phyloP scores from a whole-genome alignment of 2,888 invertebrate species.

The Drosophila lutescens region DNA sequence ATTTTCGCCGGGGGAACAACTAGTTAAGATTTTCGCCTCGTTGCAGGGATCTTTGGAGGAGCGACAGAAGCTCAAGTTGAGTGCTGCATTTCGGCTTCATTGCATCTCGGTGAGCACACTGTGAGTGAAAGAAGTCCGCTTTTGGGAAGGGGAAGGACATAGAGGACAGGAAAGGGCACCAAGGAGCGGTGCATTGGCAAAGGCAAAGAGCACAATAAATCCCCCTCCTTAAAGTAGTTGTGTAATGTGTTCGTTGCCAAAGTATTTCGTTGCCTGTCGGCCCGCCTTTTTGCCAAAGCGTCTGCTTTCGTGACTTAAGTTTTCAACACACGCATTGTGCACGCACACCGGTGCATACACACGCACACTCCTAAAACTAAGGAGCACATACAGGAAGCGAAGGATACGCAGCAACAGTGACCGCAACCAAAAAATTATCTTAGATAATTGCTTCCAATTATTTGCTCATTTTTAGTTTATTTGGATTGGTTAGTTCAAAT shows the following conservation, averaged over 20 bases:
- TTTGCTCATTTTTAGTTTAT: too few species aligned
- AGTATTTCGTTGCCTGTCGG: slow-evolving; percentile 43
- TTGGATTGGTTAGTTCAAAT: too few species aligned
- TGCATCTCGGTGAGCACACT: slow-evolving; percentile 50
- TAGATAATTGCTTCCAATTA: background rate
- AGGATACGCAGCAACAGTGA: slow-evolving; percentile 1
- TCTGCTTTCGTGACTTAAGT: slow-evolving; percentile 68
- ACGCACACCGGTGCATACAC: slow-evolving; percentile 18
- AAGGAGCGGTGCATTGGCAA: background rate
- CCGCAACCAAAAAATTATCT: background rate
- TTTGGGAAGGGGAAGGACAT: background rate
- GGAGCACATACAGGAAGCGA: slow-evolving; percentile 27
- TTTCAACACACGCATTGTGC: slow-evolving; percentile 59
- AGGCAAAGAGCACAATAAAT: slow-evolving; percentile 61
- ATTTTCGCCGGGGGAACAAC: slow-evolving; percentile 51
- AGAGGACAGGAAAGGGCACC: background rate
- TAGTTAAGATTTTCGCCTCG: slow-evolving; percentile 23
- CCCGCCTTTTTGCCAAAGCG: slow-evolving; percentile 25
- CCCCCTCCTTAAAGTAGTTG: slow-evolving; percentile 58
- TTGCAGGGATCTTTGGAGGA: slow-evolving; percentile 22
- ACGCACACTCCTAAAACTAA: slow-evolving; percentile 56
- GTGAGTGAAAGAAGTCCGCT: slow-evolving; percentile 10
- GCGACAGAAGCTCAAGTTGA: slow-evolving; percentile 52
- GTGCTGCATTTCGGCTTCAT: slow-evolving; percentile 70
- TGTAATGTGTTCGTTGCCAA: slow-evolving; percentile 42